These are phyloP conservation scores for Diadromus collaris DNA, from an alignment of 2,888 invertebrate species.

Conservation along the genomic window DNA sequence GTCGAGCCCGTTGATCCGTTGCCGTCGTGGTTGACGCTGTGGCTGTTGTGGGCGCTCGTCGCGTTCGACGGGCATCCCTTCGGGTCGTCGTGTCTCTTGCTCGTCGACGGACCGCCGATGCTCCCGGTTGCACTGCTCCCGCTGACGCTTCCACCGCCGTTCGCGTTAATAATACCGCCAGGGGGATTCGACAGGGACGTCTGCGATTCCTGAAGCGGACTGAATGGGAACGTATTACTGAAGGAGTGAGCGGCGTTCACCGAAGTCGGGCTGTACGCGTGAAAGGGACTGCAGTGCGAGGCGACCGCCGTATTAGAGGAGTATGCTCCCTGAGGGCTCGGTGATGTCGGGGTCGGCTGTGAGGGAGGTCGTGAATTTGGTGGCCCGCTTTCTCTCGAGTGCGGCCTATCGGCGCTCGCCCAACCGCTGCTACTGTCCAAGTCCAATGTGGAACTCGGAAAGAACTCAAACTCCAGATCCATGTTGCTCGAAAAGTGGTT, in stretches of 20 bases:
- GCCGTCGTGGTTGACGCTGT: slow-evolving; percentile 51
- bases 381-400: slow-evolving; percentile 84
- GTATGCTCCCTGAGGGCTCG: slow-evolving; percentile 78
- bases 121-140: slow-evolving; percentile 76
- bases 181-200: slow-evolving; percentile 76
- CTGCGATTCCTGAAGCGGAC: slow-evolving; percentile 83
- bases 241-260: slow-evolving; percentile 81
- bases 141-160: slow-evolving; percentile 75
- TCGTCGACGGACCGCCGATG: slow-evolving; percentile 65
- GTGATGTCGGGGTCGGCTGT: slow-evolving; percentile 82
- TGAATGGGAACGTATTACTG: slow-evolving; percentile 83
- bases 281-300: slow-evolving; percentile 81
- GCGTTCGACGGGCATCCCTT: slow-evolving; percentile 44
- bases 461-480: slow-evolving; percentile 87
- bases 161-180: slow-evolving; percentile 73
- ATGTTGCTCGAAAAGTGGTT: slow-evolving; percentile 76
- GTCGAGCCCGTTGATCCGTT: slow-evolving; percentile 57
- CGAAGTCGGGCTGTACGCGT: slow-evolving; percentile 80
- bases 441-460: slow-evolving; percentile 85
- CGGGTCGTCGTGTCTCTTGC: slow-evolving; percentile 60
- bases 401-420: slow-evolving; percentile 80
- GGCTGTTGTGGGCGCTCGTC: slow-evolving; percentile 46
- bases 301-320: slow-evolving; percentile 80
- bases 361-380: slow-evolving; percentile 84
- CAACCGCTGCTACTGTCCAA: slow-evolving; percentile 77